These are phyloP conservation scores for Caenorhabditis zanzibari DNA, from an alignment of 2,888 invertebrate genomes.

Conservation along the genomic window DNA sequence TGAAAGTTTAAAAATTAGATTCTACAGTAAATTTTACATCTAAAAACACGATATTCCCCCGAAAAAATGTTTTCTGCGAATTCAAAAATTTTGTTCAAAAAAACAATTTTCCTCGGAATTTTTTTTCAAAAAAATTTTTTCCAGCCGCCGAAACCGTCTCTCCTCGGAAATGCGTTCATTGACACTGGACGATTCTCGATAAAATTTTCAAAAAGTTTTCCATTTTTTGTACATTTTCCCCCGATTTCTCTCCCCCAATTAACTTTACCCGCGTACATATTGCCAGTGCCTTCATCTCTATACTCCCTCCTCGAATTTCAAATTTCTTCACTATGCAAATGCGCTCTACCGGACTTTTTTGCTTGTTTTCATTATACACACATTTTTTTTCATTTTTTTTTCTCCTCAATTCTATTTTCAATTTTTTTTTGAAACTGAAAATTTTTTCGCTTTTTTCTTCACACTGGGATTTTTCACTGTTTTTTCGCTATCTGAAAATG, in stretches of 20 bases:
- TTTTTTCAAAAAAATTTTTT: no score
- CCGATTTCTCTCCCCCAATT: neutral
- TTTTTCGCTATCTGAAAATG: no score
- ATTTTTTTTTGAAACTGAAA: no score
- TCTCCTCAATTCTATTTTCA: no score
- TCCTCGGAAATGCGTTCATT: constrained; percentile 51
- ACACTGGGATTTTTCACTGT: no score
- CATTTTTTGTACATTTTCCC: constrained; percentile 26
- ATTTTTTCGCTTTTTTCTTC: no score
- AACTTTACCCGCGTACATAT: constrained; percentile 37
- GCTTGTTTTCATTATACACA: neutral
- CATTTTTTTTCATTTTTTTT: neutral
- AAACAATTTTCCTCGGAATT: neutral
- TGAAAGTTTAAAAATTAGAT: no score
- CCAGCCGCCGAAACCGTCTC: constrained; percentile 50
- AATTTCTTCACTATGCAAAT: neutral
- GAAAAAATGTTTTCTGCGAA: no score
- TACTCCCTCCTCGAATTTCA: neutral
- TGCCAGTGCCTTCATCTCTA: constrained; percentile 48
- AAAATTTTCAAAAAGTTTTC: neutral
- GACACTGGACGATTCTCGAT: constrained; percentile 55
- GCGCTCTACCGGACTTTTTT: constrained; percentile 18
- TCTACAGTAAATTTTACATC: no score
- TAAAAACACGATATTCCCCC: no score
- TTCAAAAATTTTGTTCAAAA: neutral